Evolutionary conservation across 2,888 invertebrate genomes (phyloP), one percentile per base, ranked within the genome.

Genomic region (Melinaea menophilus): DNA sequence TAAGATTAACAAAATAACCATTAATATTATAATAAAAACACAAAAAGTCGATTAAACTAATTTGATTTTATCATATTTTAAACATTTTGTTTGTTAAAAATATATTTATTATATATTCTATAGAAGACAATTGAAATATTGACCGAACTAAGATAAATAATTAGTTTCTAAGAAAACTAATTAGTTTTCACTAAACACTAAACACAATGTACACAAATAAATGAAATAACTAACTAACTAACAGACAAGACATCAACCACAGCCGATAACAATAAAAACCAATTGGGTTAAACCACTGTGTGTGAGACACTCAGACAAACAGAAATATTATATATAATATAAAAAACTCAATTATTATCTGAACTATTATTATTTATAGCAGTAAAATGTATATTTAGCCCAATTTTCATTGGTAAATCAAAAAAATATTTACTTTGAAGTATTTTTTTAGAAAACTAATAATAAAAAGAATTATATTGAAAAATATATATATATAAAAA

Each of bases 1-100:
- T 81, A 80, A 88, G 89, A 90, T 90, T 88, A 89, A 88, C 88
- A 80, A 83, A 86, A 86, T 84, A 85, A 63, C 68, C 75, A 84
- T 86, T 86, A 87, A 85, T 86, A 88, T 88, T 88, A 85, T 84
- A 78, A 79, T 77, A 72, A 71, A 71, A 75, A 70, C 72, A 72
- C 72, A 75, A 78, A 81, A 78, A 79, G 79, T 78, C 72, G 69
- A 73, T 72, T 63, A 62, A 69, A 73, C 72, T 5, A 31, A 82
- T 81, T 82, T 85, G 86, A 88, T 88, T 22, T 22, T 22, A 22
- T 22, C 22, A 22, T 22, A 22, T 22, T 22, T 22, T 84, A 4
- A 33, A 34, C 13, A 41, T 58, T 47, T 11, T 46, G 58, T 58
- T 58, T 58, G 58, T 46, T 46, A 46, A 46, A 22, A 22, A 22